These are phyloP conservation scores for Melanotus villosus DNA, from an alignment of 2,888 invertebrate species.

Conservation along the genomic window DNA sequence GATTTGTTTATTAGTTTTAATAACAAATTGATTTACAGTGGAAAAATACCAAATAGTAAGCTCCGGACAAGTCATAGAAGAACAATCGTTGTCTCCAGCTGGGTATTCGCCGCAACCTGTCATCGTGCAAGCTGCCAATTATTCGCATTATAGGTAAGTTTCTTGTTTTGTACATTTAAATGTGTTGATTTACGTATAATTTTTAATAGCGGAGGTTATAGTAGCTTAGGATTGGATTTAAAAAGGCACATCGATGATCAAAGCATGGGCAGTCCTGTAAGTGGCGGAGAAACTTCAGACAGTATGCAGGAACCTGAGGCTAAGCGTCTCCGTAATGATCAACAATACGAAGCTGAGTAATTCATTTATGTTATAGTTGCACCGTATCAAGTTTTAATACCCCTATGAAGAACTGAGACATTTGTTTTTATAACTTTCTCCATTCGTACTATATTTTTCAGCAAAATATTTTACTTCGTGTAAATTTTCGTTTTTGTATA, in stretches of 20 bases:
- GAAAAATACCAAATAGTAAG: conserved; percentile 70
- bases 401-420: neutral
- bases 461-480: conserved; percentile 4
- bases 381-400: conserved; percentile 39
- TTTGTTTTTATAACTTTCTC: neutral
- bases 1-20: conserved; percentile 1
- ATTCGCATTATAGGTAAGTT: conserved; percentile 61
- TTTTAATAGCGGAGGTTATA: conserved; percentile 58
- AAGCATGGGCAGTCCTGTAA: conserved; percentile 63
- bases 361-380: conserved; percentile 19
- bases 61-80: conserved; percentile 69
- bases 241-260: conserved; percentile 65
- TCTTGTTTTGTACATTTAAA: neutral
- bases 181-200: neutral
- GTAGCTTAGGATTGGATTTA: conserved; percentile 62
- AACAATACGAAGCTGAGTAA: conserved; percentile 65
- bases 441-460: conserved; percentile 5
- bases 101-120: conserved; percentile 75
- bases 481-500: conserved; percentile 22
- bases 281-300: conserved; percentile 60
- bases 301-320: conserved; percentile 64
- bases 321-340: conserved; percentile 63
- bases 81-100: conserved; percentile 72
- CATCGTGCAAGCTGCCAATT: conserved; percentile 73
- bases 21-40: conserved; percentile 53